phyloP scores from a whole-genome alignment of 2,888 invertebrate genomes.

The Pseudococcus longispinus region DNA sequence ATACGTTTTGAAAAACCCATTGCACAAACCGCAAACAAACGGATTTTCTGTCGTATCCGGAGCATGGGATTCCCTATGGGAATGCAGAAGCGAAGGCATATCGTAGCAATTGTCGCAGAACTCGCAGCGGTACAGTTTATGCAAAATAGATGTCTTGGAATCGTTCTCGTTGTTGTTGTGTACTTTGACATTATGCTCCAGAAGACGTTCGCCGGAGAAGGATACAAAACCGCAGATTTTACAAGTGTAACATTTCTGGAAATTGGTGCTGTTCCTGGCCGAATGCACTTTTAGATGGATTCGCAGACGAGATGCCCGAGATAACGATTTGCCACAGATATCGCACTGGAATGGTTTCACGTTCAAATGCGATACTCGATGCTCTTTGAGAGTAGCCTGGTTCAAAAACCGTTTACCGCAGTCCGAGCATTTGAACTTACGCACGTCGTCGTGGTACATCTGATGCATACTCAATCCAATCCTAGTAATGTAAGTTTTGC shows the following conservation, averaged over 20 bases:
- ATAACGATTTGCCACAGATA: slow-evolving; percentile 67
- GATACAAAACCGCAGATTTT: slow-evolving; percentile 60
- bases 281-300: slow-evolving; percentile 67
- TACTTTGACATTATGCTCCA: slow-evolving; percentile 41
- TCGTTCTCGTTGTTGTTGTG: slow-evolving; percentile 42
- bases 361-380: slow-evolving; percentile 66
- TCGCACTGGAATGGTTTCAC: slow-evolving; percentile 69
- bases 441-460: slow-evolving; percentile 66
- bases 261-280: slow-evolving; percentile 61
- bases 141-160: slow-evolving; percentile 47
- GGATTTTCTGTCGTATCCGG: slow-evolving; percentile 60
- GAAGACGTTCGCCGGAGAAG: not conserved
- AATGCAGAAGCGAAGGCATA: slow-evolving; percentile 64
- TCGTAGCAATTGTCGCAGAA: slow-evolving; percentile 68
- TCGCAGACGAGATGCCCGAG: slow-evolving; percentile 66
- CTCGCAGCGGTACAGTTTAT: slow-evolving; percentile 63
- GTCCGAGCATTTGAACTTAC: slow-evolving; percentile 66
- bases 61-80: slow-evolving; percentile 62
- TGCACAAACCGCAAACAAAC: slow-evolving; percentile 67
- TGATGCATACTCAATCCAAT: slow-evolving; percentile 65
- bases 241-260: slow-evolving; percentile 58
- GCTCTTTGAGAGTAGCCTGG: slow-evolving; percentile 67
- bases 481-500: slow-evolving; percentile 58
- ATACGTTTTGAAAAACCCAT: slow-evolving; percentile 67
- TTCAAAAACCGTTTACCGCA: slow-evolving; percentile 67